Conservation (phyloP, 2,797 vertebrate species). For the Hozukius guyotensis region DNA sequence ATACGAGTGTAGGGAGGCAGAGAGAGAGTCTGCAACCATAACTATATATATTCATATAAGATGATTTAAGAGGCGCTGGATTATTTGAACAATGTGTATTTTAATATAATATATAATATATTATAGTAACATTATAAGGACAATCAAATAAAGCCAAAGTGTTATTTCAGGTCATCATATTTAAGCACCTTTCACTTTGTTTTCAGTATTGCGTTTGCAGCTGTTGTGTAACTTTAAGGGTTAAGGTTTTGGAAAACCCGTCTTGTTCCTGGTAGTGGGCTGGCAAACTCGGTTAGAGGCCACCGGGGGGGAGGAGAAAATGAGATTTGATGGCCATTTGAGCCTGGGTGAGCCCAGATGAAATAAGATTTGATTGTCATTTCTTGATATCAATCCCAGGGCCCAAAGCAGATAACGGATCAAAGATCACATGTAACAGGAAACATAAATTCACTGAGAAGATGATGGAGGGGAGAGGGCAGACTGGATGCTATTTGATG, state of each 20-base stretch:
- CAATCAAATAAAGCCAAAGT: background rate
- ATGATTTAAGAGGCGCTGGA: too few species aligned
- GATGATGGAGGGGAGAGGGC: constrained; percentile 14
- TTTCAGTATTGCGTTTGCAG: background rate
- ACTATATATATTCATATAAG: too few species aligned
- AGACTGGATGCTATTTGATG: background rate
- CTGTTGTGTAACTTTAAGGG: constrained; percentile 7
- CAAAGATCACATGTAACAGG: constrained; percentile 50
- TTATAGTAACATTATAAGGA: background rate
- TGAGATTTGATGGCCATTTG: constrained; percentile 60
- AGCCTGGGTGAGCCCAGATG: constrained; percentile 35
- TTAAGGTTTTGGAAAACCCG: constrained; percentile 42
- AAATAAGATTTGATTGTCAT: constrained; percentile 68
- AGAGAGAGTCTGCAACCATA: too few species aligned
- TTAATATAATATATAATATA: too few species aligned
- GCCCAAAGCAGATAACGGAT: constrained; percentile 54
- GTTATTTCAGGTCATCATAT: background rate
- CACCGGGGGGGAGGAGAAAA: constrained; percentile 49
- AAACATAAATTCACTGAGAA: constrained; percentile 26
- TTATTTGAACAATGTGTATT: too few species aligned
- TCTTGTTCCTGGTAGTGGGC: constrained; percentile 61
- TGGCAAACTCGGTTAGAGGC: constrained; percentile 58
- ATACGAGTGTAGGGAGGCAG: too few species aligned
- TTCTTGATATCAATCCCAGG: constrained; percentile 59
- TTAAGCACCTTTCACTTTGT: background rate